These are phyloP conservation scores for Gonioctena quinquepunctata DNA, from an alignment of 1,140 invertebrate species.

Conservation along the genomic window DNA sequence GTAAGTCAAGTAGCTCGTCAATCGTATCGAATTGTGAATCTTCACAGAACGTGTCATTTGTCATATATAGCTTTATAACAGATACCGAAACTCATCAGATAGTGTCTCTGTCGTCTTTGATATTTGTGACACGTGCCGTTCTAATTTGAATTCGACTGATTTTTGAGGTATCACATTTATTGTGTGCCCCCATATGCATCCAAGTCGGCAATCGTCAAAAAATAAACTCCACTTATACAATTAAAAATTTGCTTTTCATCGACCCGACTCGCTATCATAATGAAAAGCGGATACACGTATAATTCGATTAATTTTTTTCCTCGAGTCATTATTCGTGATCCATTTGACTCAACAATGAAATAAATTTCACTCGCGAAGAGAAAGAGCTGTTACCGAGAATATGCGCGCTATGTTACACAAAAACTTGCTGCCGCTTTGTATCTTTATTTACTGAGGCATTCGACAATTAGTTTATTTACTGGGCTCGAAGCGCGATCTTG, in stretches of 20 bases:
- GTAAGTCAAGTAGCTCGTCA: too few relatives aligned
- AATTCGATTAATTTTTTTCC: slow-evolving; percentile 11
- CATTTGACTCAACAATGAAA: neutral
- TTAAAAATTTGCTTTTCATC: slow-evolving; percentile 7
- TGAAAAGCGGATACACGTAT: neutral
- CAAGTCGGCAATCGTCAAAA: too few relatives aligned
- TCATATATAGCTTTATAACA: too few relatives aligned
- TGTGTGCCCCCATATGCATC: too few relatives aligned
- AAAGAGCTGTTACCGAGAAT: neutral
- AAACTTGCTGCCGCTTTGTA: slow-evolving; percentile 10
- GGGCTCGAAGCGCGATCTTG: slow-evolving; percentile 8
- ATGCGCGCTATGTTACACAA: neutral
- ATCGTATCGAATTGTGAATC: too few relatives aligned
- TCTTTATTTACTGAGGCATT: slow-evolving; percentile 18
- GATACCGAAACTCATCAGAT: too few relatives aligned
- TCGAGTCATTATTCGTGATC: neutral
- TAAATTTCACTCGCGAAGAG: neutral
- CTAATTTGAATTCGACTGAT: too few relatives aligned
- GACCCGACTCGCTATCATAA: neutral
- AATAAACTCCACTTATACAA: too few relatives aligned
- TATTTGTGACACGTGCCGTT: too few relatives aligned
- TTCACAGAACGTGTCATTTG: too few relatives aligned
- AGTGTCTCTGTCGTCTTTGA: too few relatives aligned
- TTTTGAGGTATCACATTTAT: too few relatives aligned
- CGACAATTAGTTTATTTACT: slow-evolving; percentile 24